Base-by-base conservation (phyloP, 2,797 vertebrate genomes). In the Sus cebifrons region DNA sequence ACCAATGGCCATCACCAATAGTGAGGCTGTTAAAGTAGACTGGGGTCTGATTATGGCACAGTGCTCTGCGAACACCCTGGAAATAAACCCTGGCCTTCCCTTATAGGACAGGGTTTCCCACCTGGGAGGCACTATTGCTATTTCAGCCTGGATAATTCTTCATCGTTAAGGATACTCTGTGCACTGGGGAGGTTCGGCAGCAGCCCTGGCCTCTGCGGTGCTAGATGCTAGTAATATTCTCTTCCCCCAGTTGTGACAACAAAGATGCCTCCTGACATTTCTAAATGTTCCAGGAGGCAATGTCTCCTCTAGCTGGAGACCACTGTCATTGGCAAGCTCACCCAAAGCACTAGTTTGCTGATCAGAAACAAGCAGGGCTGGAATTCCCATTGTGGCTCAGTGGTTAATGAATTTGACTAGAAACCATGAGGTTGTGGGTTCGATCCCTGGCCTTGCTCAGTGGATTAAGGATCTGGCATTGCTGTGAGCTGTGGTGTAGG, bases 1-100 rank as follows among this genome's bases (percentile, higher is more conserved):
- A 44, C 4, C n/a, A n/a, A 40, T 1, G 7, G 23, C 1, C 4
- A 23, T 62, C 52, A 7, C 49, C 0, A 3, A 12, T 8, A 77
- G 60, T 36, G 58, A 82, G 17, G 25, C 21, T 36, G 3, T 21
- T 68, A 52, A 25, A 16, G 49, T n/a, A 67, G 49, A 85, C 0
- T 23, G 29, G 29, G 20, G 58, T 2, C 7, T 54, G 54, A 18
- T 58, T 25, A 29, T 23, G 67, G 44, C 15, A 12, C 5, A 6
- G 11, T 44, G 65, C 32, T 27, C 15, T 10, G 17, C 5, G 10
- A 8, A 18, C 79, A 16, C 6, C 20, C 6, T 17, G 21, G 54
- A 89, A 32, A 36, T 58, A 25, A 25, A 60, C 52, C 8, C 9
- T 74, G 11, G 6, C 56, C 36, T 21, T 74, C 79, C 32, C 21